A percentile compares a stretch with the other conserved stretches of the same genome.
Evolutionary conservation across 2,797 vertebrate species (phyloP).

Genomic region (Myioborus melanocephalus): DNA sequence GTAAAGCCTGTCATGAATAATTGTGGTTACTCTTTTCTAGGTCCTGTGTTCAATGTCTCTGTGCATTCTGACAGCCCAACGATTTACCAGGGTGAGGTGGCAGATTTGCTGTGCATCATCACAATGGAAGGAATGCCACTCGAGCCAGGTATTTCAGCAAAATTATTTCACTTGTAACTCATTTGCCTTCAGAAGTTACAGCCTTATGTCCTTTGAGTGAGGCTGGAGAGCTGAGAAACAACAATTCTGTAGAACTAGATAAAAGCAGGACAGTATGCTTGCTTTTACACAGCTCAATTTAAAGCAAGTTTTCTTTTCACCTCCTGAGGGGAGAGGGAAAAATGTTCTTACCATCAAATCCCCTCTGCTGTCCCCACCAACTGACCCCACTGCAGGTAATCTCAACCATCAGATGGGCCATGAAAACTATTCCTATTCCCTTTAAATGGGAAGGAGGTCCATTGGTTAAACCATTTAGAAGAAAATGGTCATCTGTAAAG

Average conservation of each 20-base stretch:
- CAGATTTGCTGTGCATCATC: slow-evolving; percentile 87
- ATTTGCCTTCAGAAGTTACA: not conserved
- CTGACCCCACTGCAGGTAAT: not conserved
- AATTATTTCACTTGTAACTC: not conserved
- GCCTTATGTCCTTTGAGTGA: not conserved
- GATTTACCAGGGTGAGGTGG: slow-evolving; percentile 86
- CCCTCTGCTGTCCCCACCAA: not conserved
- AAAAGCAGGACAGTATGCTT: not conserved
- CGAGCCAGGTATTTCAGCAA: slow-evolving; percentile 78
- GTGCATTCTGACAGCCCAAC: slow-evolving; percentile 82
- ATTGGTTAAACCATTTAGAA: not conserved
- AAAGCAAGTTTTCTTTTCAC: not conserved
- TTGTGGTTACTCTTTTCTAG: slow-evolving; percentile 55
- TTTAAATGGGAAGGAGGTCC: not conserved
- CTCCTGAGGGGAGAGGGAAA: not conserved
- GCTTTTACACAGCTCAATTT: not conserved
- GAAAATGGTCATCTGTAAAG: not conserved
- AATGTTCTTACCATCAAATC: not conserved
- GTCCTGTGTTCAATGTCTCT: slow-evolving; percentile 84
- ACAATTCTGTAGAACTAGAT: not conserved
- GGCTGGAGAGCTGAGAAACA: not conserved
- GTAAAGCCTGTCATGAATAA: not conserved
- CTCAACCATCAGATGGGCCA: not conserved
- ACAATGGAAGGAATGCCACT: slow-evolving; percentile 79
- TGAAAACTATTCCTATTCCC: not conserved